Conservation (phyloP, 2,113 vertebrate species). For the Gymnorhina tibicen region DNA sequence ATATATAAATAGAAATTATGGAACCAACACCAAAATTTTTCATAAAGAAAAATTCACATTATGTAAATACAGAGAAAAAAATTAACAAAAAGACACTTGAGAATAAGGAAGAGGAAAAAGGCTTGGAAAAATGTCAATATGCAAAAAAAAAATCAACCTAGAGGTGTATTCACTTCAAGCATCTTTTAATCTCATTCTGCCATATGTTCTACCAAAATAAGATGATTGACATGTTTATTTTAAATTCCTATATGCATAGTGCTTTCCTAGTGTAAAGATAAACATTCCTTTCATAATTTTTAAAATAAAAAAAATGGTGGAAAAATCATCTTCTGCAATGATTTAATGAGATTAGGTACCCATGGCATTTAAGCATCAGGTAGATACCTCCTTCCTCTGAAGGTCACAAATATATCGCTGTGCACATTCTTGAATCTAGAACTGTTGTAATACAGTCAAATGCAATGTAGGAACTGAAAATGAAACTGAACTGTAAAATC, state of each 20-base stretch:
- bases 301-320: not conserved
- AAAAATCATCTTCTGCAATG: not conserved
- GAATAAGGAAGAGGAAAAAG: not conserved
- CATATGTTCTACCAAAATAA: not conserved
- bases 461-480: not conserved
- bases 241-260: not conserved
- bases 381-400: not conserved
- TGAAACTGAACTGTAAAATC: not conserved
- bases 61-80: not conserved
- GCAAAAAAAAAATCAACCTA: not conserved
- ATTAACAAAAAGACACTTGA: not conserved
- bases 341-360: not conserved
- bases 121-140: not conserved
- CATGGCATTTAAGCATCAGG: not conserved
- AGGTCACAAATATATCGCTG: not conserved
- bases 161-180: rapidly evolving
- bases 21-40: not conserved
- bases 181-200: not conserved
- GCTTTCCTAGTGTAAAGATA: not conserved
- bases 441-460: not conserved
- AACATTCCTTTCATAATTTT: not conserved
- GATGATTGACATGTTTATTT: not conserved
- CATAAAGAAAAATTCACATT: not conserved
- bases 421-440: not conserved
- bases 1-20: not conserved